Evolutionary conservation across 1,140 invertebrate species (phyloP), one percentile per base, ranked within the genome.

Genomic region (Drosophila persimilis): DNA sequence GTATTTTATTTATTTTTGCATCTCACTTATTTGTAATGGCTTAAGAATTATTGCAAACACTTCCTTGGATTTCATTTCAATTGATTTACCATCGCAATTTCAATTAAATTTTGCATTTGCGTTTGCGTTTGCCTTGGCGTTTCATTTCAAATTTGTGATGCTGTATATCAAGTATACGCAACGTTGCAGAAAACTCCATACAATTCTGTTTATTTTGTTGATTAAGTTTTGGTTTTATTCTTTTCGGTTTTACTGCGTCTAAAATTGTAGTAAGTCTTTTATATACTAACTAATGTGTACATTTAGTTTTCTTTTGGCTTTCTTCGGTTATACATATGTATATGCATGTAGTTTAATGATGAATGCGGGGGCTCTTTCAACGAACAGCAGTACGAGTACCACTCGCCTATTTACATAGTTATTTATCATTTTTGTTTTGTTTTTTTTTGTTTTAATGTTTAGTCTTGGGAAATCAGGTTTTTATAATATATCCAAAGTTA

Each of bases 1-100:
- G 41, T 71, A 61, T 71, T 80, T 80, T 71, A 35, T 53, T 53
- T 53, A 20, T 17, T 52, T 70, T 61, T 50, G 24, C 73, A 56
- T 67, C 67, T 76, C 61, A 47, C 81, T 85, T 85, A 86, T 24
- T 65, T 43, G 39, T 71, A 64, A 74, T 44, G 31, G 56, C 81
- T 86, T 85, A 86, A 52, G 52, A 74, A 55, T 61, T 63, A 86
- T 62, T 61, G 81, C 81, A 85, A 86, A 74, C 60, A 64, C 50
- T 58, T 74, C 11, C 67, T 74, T 74, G 77, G 55, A 48, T 58
- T 79, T 52, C 51, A 44, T 56, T 58, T 73, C 35, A 61, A 54
- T 84, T 26, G 24, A 26, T 26, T 26, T 50, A 22, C 11, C 43
- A 44, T 13, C 5, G 35, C 11, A 39, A 13, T 39, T 39, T 39